phyloP scores from a whole-genome alignment of 2,888 invertebrate genomes.

The Teleiodes luculella region DNA sequence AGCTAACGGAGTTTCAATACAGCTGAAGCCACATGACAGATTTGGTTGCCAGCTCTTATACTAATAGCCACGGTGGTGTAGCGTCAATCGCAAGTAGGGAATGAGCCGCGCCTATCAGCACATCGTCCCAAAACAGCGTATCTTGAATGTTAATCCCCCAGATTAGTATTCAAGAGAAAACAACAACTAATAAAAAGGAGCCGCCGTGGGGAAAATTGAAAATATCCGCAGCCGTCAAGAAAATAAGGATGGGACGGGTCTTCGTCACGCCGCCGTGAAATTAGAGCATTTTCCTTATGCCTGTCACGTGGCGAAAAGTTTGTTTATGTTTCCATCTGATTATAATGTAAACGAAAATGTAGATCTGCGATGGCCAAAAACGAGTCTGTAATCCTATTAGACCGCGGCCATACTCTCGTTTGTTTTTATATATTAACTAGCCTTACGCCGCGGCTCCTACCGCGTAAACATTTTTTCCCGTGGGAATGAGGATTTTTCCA shows the following conservation, averaged over 20 bases:
- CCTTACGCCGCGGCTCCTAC: no score
- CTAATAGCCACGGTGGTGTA: background rate
- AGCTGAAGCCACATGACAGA: no score
- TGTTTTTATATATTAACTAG: no score
- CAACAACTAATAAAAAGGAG: constrained; percentile 75
- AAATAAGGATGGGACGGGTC: constrained; percentile 65
- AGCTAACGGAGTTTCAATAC: no score
- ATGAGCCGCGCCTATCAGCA: constrained; percentile 7
- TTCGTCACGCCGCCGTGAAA: constrained; percentile 70
- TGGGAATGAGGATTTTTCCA: no score
- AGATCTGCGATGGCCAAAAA: background rate
- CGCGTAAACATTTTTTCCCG: no score
- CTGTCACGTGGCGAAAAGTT: constrained; percentile 65
- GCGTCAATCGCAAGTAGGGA: background rate
- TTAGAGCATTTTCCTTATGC: constrained; percentile 62
- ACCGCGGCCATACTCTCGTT: background rate
- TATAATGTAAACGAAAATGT: constrained; percentile 38
- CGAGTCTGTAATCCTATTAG: background rate
- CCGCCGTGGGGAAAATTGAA: constrained; percentile 73
- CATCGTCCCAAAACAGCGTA: constrained; percentile 37
- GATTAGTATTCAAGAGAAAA: constrained; percentile 74
- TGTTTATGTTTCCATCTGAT: constrained; percentile 71
- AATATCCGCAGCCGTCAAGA: constrained; percentile 75
- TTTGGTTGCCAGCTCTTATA: no score
- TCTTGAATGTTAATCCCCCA: constrained; percentile 61